Conservation (phyloP, 2,888 invertebrate species). For the Lasioglossum figueresi region DNA sequence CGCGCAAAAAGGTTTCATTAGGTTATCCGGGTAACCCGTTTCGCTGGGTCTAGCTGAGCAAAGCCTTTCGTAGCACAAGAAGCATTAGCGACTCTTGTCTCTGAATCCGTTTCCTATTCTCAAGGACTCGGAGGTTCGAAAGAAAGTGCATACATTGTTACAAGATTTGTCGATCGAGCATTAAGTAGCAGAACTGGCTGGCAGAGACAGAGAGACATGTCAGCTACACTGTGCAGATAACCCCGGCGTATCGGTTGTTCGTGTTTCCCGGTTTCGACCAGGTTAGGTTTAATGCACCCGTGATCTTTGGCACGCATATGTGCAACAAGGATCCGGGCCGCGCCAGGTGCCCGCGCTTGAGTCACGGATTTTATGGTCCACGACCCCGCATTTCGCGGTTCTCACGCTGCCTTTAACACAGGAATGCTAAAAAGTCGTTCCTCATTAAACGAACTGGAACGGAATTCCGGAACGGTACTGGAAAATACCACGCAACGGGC, state of each 20-base stretch:
- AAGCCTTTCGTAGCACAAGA: neutral
- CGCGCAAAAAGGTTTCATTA: neutral
- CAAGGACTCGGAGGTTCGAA: neutral
- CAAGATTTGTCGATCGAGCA: constrained; percentile 1
- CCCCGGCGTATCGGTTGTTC: constrained; percentile 23
- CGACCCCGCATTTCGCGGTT: constrained; percentile 70
- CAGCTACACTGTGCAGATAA: constrained; percentile 18
- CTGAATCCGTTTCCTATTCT: neutral
- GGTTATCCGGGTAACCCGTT: constrained; percentile 1
- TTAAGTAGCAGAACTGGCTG: neutral
- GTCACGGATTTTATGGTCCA: constrained; percentile 70
- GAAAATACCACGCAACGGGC: constrained; percentile 57
- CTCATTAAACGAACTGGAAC: constrained; percentile 74
- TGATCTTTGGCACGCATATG: constrained; percentile 54
- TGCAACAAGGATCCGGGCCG: constrained; percentile 40
- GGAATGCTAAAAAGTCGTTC: constrained; percentile 72
- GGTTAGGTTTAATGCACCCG: constrained; percentile 46
- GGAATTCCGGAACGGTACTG: constrained; percentile 73
- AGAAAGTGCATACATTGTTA: neutral
- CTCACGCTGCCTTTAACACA: constrained; percentile 67
- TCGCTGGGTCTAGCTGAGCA: neutral
- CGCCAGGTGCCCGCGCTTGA: constrained; percentile 52
- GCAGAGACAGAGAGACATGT: constrained; percentile 1
- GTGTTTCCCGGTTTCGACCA: constrained; percentile 26
- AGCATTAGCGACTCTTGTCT: neutral